Conservation (phyloP, 2,888 invertebrate genomes). For the Tetanocera ferruginea region DNA sequence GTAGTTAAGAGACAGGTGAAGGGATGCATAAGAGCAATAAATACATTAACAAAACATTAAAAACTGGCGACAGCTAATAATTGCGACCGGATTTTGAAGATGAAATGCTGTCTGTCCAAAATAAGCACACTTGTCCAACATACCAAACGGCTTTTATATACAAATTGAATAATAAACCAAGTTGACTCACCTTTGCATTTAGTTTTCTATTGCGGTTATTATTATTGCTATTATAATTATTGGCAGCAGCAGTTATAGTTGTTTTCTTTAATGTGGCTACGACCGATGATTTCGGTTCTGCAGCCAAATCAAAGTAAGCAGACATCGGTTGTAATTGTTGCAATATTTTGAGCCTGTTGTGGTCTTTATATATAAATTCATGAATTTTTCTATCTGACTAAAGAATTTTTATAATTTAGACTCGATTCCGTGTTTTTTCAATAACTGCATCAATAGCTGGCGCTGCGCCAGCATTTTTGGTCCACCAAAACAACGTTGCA, state of each 20-base stretch:
- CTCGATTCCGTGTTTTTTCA: too few relatives aligned
- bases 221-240: conserved; percentile 16
- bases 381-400: neutral
- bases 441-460: neutral
- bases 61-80: neutral
- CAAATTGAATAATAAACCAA: too few relatives aligned
- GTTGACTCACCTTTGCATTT: conserved; percentile 44
- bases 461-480: conserved; percentile 2
- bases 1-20: neutral
- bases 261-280: conserved; percentile 10
- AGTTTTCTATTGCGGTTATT: neutral
- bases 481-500: neutral
- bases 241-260: conserved; percentile 36
- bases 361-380: neutral
- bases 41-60: neutral
- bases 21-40: neutral
- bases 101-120: neutral
- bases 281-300: conserved; percentile 8
- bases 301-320: conserved; percentile 20
- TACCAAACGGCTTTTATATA: too few relatives aligned
- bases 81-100: neutral
- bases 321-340: conserved; percentile 18
- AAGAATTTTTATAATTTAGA: too few relatives aligned
- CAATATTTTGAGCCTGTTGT: neutral
- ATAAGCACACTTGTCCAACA: neutral